A percentile compares a stretch with the other conserved stretches of the same genome.
phyloP scores from a whole-genome alignment of 92 coral and sea anemone genomes.

The Virgularia gustaviana region DNA sequence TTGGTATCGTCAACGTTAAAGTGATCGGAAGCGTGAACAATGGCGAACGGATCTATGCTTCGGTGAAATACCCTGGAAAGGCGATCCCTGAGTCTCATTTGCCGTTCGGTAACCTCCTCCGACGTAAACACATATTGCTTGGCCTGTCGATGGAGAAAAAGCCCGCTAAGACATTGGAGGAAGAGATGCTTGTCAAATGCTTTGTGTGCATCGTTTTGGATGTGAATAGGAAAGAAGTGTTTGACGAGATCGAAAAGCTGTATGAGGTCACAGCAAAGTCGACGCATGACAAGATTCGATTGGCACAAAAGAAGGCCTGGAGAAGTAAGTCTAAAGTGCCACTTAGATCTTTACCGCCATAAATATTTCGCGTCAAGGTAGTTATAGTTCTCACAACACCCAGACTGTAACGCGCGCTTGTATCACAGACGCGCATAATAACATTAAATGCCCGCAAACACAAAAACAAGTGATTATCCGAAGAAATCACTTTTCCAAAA shows the following conservation, averaged over 20 bases:
- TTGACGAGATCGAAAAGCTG: slow-evolving; percentile 67
- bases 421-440: not conserved
- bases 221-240: slow-evolving; percentile 69
- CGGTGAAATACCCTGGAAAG: slow-evolving; percentile 67
- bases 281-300: slow-evolving; percentile 13
- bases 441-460: not conserved
- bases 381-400: not conserved
- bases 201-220: slow-evolving; percentile 97
- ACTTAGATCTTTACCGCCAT: not conserved
- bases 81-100: slow-evolving; percentile 94
- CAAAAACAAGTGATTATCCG: too few relatives aligned
- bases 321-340: slow-evolving; percentile 59
- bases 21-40: slow-evolving; percentile 72
- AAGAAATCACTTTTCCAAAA: too few relatives aligned
- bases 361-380: not conserved
- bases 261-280: slow-evolving; percentile 65
- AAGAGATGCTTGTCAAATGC: slow-evolving; percentile 67
- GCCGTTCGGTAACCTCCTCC: slow-evolving; percentile 70
- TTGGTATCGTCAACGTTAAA: slow-evolving; percentile 90
- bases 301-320: slow-evolving; percentile 20
- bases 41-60: slow-evolving; percentile 90
- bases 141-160: slow-evolving; percentile 93
- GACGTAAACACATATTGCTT: slow-evolving; percentile 62
- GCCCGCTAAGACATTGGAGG: slow-evolving; percentile 60
- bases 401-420: not conserved